Base-by-base conservation (phyloP, 2,888 invertebrate genomes). In the Dione juno region DNA sequence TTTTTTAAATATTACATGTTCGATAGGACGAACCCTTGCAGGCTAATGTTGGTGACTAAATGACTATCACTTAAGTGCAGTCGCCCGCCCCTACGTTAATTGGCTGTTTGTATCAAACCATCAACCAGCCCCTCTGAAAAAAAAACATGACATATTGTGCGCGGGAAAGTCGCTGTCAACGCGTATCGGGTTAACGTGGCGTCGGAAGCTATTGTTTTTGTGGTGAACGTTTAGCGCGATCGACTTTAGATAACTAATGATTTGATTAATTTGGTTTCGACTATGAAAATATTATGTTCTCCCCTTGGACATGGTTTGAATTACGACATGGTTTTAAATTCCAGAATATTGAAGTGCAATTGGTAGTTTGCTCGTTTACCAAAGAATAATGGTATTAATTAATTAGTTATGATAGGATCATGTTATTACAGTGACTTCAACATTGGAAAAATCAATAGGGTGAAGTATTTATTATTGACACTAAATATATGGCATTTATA, bases 101-200 rank as follows among this genome's bases (percentile, higher is more conserved):
- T 92, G 92, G 91, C 84, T 92, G 92, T 92, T 91, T 92, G 90
- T 91, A 89, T 87, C 91, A 89, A 91, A 88, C 89, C 90, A 89
- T 87, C 91, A 19, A 64, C 64, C 90, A 92, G 88, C 91, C 92
- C 92, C 89, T 89, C 83, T 86, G 83, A 86, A 90, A 92, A 92
- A 80, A 88, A 92, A 90, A 88, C 88, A 88, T 86, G 88, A 90
- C 92, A 91, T 90, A 89, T 89, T 91, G 91, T 83, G 87, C 90
- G 91, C 92, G 92, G 91, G 91, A 92, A 92, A 89, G 86, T 83
- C 79, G 83, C 87, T 90, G 90, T 89, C 91, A 88, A 76, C 82
- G 80, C 76, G 88, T 87, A 88, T 90, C 88, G 84, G 83, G 88
- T 88, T 88, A 82, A 80, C 83, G 83, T 84, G 84, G 84, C 86